Base-by-base conservation (phyloP, 2,113 vertebrate genomes). In the Charina bottae region DNA sequence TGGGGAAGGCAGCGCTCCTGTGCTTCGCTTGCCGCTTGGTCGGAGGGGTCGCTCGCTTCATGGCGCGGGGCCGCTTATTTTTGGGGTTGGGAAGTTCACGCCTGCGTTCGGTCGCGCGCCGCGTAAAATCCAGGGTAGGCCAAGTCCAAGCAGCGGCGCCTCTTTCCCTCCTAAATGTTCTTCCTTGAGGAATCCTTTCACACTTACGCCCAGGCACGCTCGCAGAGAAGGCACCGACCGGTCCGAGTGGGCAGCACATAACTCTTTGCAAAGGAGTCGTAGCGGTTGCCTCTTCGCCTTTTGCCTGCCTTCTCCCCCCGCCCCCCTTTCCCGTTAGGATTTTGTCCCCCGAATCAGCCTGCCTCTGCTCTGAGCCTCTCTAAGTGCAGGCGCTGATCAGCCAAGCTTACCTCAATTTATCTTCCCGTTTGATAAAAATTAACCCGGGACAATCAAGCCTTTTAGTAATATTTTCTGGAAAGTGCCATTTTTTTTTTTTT, bases 401-500 rank as follows among this genome's bases (percentile, higher is more conserved):
- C 56, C 24, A 83, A n/a, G 2, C 60, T 54, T 26, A 56, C 55
- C 24, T 58, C 8, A 37, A 21, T 89, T 89, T 42, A 55, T 28
- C n/a, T 24, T 83, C 60, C 91, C 55, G 12, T 37, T 58, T n/a
- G 62, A 64, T 92, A 84, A 89, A 78, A 84, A 23, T 55, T 89
- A 85, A 92, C 62, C 72, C 55, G n/a, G 46, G 84, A 84, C 72
- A 33, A 89, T 85, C 13, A 37, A 26, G 49, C 87, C 28, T 59
- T 84, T 64, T 85, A 60, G 53, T 84, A 55, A 92, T 54, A 85
- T n/a, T 64, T 84, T 92, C 88, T 87, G 62, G 85, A 58, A 37
- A 87, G 85, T 92, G 56, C 59, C 6, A n/a, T n/a, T 49, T 7
- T 24, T 13, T 13, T 87, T 87, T 87, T 54, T 78, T 17, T 26